A percentile compares a stretch with the other conserved stretches of the same genome.
Conservation (phyloP, 2,888 invertebrate species). For the Idaea biselata region DNA sequence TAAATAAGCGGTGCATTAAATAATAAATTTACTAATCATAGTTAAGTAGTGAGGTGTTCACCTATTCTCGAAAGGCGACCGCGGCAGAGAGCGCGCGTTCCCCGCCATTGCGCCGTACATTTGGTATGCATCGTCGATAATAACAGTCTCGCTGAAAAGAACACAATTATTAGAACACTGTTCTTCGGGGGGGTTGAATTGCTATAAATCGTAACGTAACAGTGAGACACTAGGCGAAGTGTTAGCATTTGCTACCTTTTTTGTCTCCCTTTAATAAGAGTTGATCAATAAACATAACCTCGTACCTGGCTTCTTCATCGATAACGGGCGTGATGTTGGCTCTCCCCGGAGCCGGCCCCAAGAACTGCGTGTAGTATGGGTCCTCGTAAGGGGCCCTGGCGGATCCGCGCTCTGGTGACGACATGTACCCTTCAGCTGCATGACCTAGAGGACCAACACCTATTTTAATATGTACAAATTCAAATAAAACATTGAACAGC, state of each 20-base stretch:
- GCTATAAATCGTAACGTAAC: no score
- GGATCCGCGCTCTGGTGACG: slow-evolving; percentile 90
- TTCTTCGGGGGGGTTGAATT: no score
- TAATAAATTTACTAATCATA: slow-evolving; percentile 6
- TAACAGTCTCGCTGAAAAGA: slow-evolving; percentile 56
- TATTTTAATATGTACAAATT: no score
- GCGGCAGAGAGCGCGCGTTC: slow-evolving; percentile 66
- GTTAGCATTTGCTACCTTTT: no score
- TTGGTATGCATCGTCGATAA: slow-evolving; percentile 66
- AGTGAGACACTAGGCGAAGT: no score
- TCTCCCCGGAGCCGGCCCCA: slow-evolving; percentile 83
- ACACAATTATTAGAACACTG: background rate
- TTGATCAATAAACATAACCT: slow-evolving; percentile 7
- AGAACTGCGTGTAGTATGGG: slow-evolving; percentile 91
- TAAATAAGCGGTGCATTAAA: background rate
- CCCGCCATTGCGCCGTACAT: slow-evolving; percentile 61
- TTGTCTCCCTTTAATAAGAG: no score
- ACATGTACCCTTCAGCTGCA: slow-evolving; percentile 86
- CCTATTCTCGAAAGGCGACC: slow-evolving; percentile 67
- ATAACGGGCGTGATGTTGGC: slow-evolving; percentile 92
- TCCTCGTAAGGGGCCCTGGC: slow-evolving; percentile 89
- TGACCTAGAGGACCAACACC: slow-evolving; percentile 44
- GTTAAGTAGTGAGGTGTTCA: slow-evolving; percentile 34
- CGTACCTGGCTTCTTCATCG: slow-evolving; percentile 92
- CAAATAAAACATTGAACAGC: no score